Base-by-base conservation (phyloP, 2,113 vertebrate genomes). In the Xenus cinereus region DNA sequence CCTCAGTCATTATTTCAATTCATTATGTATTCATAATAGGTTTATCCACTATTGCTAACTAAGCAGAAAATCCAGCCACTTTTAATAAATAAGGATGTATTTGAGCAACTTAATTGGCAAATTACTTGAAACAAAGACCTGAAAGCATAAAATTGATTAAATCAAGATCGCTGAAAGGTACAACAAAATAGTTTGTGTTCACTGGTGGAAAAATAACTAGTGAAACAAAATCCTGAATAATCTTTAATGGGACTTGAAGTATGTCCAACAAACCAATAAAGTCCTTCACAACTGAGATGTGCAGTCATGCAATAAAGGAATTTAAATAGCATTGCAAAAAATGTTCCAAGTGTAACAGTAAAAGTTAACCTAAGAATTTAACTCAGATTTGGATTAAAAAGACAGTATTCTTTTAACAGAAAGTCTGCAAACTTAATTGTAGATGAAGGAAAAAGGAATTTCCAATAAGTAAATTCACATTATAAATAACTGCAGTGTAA, bases 211-310 rank as follows among this genome's bases (percentile, higher is more conserved):
- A 93, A 96, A 90, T 81, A 93, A 91, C 66, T 69, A 89, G 56
- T 89, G 90, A 95, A 94, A 97, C 81, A 76, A 94, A 94, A 95
- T 75, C 32, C 33, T 68, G 71, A 84, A 53, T 94, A 78, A 71
- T 68, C 43, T 95, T 88, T 94, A 92, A 85, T 81, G 27, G 22
- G 48, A 86, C 72, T 92, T 93, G 76, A 95, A 93, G 22, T 69
- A 37, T 69, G 50, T 91, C 90, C 90, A 89, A 41, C 78, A 96
- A 89, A 59, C 80, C 56, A 89, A 37, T 91, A 62, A 93, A 93
- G 54, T 69, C 63, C 64, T 93, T 89, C 54, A 51, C 71, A 92
- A 57, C 28, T 79, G 60, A 66, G 50, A 27, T 64, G 84, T 81
- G 60, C 84, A 91, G 51, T 95, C 81, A 95, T 62, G 82, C 78